A percentile compares a stretch with the other conserved stretches of the same genome.
phyloP scores from a whole-genome alignment of 2,888 invertebrate species.

The Rhabditoides inermis region DNA sequence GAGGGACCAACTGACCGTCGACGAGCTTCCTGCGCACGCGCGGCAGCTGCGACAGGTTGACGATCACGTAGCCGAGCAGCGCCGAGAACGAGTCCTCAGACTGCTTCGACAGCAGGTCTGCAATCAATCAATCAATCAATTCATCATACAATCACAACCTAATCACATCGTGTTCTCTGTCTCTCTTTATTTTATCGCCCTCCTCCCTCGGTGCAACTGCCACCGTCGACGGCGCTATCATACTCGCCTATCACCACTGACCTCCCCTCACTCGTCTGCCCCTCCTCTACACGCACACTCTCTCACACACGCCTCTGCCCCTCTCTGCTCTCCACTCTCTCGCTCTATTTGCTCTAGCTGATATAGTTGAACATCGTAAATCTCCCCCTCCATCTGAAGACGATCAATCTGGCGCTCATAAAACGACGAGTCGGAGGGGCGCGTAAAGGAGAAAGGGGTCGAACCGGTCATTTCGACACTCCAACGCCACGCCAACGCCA shows the following conservation, averaged over 20 bases:
- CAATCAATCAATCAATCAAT: no score
- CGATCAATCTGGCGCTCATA: no score
- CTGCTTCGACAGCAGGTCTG: slow-evolving; percentile 2
- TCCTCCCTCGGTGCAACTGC: background rate
- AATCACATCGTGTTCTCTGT: no score
- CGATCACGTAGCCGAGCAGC: slow-evolving; percentile 21
- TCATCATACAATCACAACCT: no score
- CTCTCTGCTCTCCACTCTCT: background rate
- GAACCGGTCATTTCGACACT: no score
- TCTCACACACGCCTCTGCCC: background rate
- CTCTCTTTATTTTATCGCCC: no score
- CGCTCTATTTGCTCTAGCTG: background rate
- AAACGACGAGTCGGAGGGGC: no score
- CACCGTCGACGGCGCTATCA: background rate
- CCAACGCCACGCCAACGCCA: no score
- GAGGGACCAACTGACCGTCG: no score
- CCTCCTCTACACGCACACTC: background rate
- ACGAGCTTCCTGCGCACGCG: slow-evolving; percentile 13
- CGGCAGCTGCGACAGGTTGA: slow-evolving; percentile 20
- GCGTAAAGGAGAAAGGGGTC: no score
- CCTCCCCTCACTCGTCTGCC: background rate
- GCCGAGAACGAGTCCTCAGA: slow-evolving; percentile 2
- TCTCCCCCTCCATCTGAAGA: no score
- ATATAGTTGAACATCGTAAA: background rate
- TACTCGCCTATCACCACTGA: background rate